phyloP scores from a whole-genome alignment of 2,888 invertebrate species.

The Temnothorax rugatulus region DNA sequence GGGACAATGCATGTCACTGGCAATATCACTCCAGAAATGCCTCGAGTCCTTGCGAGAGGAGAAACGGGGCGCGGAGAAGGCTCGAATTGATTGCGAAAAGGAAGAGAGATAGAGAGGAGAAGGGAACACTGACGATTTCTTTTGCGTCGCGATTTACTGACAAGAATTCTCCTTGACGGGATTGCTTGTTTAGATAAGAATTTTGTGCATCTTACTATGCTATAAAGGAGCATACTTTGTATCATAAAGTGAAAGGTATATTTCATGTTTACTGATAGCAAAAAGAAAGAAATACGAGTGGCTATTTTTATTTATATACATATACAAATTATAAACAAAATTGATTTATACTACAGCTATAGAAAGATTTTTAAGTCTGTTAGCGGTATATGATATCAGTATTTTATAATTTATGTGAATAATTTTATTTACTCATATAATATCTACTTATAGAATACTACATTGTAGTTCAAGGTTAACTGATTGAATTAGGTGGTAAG shows the following conservation, averaged over 20 bases:
- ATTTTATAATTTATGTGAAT: neutral
- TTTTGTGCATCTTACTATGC: neutral
- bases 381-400: neutral
- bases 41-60: constrained; percentile 71
- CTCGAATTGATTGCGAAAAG: constrained; percentile 71
- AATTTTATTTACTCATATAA: neutral
- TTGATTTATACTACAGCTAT: neutral
- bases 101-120: constrained; percentile 35
- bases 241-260: neutral
- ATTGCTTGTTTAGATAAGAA: constrained; percentile 52
- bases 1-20: constrained; percentile 81
- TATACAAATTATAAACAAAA: neutral
- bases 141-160: constrained; percentile 57
- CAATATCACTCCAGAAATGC: constrained; percentile 81
- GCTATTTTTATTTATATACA: neutral
- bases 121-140: constrained; percentile 53
- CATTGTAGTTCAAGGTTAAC: constrained; percentile 35
- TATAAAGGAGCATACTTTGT: neutral
- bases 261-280: neutral
- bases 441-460: neutral
- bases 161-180: constrained; percentile 31
- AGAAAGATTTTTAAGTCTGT: neutral
- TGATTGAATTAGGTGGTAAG: constrained; percentile 32
- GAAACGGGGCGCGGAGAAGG: constrained; percentile 3
- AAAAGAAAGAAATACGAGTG: neutral